These are phyloP conservation scores for Empis livida DNA, from an alignment of 2,888 invertebrate species.

Conservation along the genomic window DNA sequence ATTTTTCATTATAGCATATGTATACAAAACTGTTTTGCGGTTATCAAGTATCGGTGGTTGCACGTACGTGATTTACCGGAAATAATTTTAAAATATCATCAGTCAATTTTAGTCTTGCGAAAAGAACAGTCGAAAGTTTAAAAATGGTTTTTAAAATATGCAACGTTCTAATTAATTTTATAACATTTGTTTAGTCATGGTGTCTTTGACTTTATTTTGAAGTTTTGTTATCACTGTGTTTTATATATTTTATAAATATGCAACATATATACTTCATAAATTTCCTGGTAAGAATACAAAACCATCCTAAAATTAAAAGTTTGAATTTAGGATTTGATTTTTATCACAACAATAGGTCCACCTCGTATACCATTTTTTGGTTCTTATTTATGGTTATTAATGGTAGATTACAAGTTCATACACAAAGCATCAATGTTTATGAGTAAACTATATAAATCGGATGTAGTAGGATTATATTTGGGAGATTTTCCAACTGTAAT, in stretches of 20 bases:
- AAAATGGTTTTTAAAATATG: neutral
- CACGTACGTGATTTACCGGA: too few species aligned
- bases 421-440: conserved; percentile 39
- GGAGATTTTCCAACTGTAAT: conserved; percentile 40
- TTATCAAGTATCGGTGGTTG: too few species aligned
- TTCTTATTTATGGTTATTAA: conserved; percentile 44
- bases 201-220: neutral
- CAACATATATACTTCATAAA: neutral
- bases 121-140: too few species aligned
- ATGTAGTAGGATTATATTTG: conserved; percentile 44
- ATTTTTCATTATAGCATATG: too few species aligned
- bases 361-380: conserved; percentile 49
- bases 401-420: conserved; percentile 40
- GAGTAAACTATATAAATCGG: conserved; percentile 44
- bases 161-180: neutral
- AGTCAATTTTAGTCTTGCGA: too few species aligned
- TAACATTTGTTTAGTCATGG: neutral
- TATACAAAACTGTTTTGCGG: too few species aligned
- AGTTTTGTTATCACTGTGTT: neutral
- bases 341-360: conserved; percentile 37
- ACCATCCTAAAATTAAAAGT: neutral
- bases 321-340: neutral
- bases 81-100: too few species aligned
- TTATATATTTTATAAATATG: neutral
- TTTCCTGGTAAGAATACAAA: neutral